Conservation (phyloP, 2,888 invertebrate species). For the Erpobdella octoculata region DNA sequence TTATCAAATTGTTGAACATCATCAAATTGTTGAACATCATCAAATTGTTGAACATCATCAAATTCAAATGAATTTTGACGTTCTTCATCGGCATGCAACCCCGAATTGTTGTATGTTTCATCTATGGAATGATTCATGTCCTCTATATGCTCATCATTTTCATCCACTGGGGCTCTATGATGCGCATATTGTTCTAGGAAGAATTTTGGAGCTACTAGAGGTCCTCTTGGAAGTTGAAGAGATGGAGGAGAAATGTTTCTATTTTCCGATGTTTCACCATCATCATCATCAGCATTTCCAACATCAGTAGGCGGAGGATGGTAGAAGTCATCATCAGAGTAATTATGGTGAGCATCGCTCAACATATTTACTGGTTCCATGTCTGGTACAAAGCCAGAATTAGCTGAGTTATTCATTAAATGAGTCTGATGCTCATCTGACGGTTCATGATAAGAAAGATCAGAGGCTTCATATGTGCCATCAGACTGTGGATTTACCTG, state of each 20-base stretch:
- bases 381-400: not conserved
- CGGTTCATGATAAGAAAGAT: not conserved
- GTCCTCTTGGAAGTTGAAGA: not conserved
- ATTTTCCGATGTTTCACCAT: not conserved
- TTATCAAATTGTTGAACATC: not conserved
- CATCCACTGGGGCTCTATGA: not conserved
- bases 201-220: constrained; percentile 6
- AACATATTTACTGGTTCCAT: not conserved
- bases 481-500: not conserved
- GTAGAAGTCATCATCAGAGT: not conserved
- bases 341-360: not conserved
- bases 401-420: not conserved
- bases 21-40: not conserved
- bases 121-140: not conserved
- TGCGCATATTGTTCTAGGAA: not conserved
- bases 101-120: not conserved
- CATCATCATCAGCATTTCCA: not conserved
- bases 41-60: not conserved
- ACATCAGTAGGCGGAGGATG: not conserved
- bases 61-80: not conserved
- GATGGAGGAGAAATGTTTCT: not conserved
- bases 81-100: not conserved
- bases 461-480: not conserved
- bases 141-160: not conserved
- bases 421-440: not conserved